Conservation (phyloP, 2,113 vertebrate genomes). For the Gnathonemus echidnorhynchus region DNA sequence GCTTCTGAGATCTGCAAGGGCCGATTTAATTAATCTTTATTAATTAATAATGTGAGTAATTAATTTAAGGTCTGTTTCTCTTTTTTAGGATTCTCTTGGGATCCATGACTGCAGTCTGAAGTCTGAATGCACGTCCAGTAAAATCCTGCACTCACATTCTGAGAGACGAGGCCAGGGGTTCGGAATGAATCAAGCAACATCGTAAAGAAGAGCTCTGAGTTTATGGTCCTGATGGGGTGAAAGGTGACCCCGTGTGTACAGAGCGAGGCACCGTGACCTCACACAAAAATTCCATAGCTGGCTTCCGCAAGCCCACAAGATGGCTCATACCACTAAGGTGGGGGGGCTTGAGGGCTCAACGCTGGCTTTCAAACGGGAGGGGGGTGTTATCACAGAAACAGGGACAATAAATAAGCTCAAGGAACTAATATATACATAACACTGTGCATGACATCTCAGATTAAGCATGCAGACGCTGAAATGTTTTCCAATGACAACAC, state of each 20-base stretch:
- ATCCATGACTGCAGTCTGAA: background rate
- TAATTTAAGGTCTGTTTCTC: background rate
- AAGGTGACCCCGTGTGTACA: background rate
- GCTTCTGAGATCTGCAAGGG: background rate
- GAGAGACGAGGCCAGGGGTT: background rate
- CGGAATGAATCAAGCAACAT: background rate
- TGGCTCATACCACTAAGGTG: too few species aligned
- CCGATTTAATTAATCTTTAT: background rate
- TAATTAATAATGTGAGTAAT: background rate
- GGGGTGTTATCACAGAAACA: constrained; percentile 68
- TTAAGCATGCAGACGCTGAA: constrained; percentile 48
- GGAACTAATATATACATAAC: constrained; percentile 87
- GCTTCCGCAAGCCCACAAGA: background rate
- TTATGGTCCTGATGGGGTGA: background rate
- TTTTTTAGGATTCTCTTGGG: background rate
- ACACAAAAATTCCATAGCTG: background rate
- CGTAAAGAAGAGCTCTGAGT: background rate
- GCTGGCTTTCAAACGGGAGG: constrained; percentile 40
- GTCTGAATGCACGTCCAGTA: background rate
- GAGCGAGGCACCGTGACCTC: background rate
- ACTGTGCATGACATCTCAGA: constrained; percentile 79
- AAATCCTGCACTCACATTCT: background rate
- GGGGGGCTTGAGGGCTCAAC: background rate
- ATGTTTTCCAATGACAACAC: constrained; percentile 49
- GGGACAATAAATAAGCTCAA: constrained; percentile 91